phyloP scores from a whole-genome alignment of 1,140 invertebrate genomes.

The Magallana angulata region DNA sequence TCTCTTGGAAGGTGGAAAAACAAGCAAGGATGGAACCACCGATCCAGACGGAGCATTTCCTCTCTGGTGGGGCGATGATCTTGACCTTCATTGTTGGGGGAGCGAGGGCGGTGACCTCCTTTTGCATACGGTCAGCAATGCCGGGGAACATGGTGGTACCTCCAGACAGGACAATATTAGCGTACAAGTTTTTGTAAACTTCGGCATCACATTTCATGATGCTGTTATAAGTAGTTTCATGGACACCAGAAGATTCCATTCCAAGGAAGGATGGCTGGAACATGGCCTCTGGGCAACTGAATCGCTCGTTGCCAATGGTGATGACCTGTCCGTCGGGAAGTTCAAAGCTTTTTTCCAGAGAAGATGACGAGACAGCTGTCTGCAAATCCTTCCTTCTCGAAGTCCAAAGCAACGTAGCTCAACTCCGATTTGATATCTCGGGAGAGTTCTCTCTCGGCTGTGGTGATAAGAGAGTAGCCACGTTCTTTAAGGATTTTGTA shows the following conservation, averaged over 20 bases:
- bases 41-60: constrained; percentile 85
- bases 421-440: constrained; percentile 85
- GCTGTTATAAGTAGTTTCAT: constrained; percentile 91
- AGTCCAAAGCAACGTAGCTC: constrained; percentile 77
- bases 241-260: constrained; percentile 73
- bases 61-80: constrained; percentile 92
- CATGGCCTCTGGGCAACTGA: constrained; percentile 81
- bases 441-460: constrained; percentile 74
- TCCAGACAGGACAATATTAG: constrained; percentile 88
- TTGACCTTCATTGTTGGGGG: constrained; percentile 86
- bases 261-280: constrained; percentile 84
- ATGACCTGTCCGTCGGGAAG: constrained; percentile 74
- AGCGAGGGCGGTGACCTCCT: constrained; percentile 85
- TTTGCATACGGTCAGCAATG: constrained; percentile 83
- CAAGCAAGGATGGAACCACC: constrained; percentile 81
- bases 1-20: constrained; percentile 83
- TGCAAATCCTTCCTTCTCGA: constrained; percentile 96
- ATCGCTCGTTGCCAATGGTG: constrained; percentile 91
- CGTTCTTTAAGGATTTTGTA: constrained; percentile 68
- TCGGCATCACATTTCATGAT: constrained; percentile 83
- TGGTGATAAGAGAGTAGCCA: constrained; percentile 83
- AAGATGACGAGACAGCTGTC: constrained; percentile 85
- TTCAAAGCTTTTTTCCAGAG: constrained; percentile 58
- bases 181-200: constrained; percentile 93
- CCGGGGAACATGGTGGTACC: constrained; percentile 87